A percentile compares a stretch with the other conserved stretches of the same genome.
phyloP scores from a whole-genome alignment of 2,888 invertebrate species.

The Cosmopolites sordidus region DNA sequence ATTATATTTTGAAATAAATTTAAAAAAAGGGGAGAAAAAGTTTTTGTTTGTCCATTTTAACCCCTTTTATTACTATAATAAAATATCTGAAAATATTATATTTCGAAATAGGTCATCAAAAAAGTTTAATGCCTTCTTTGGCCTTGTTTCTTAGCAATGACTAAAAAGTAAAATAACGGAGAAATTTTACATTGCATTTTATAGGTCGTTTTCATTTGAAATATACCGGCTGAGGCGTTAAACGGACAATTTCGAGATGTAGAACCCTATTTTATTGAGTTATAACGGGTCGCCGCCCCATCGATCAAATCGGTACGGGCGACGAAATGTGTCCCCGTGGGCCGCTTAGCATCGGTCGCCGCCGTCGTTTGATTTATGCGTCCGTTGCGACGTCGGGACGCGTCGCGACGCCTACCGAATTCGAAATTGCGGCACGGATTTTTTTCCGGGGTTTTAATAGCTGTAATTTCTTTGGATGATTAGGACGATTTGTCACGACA shows the following conservation, averaged over 20 bases:
- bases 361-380: conserved; percentile 35
- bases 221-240: background rate
- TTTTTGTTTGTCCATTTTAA: too few species aligned
- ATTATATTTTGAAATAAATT: too few species aligned
- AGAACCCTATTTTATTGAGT: conserved; percentile 19
- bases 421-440: conserved; percentile 7
- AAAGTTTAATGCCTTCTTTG: too few species aligned
- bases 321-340: conserved; percentile 39
- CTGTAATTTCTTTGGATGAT: conserved; percentile 22
- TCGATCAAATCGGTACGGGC: conserved; percentile 25
- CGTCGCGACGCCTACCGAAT: conserved; percentile 18
- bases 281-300: conserved; percentile 18
- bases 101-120: too few species aligned
- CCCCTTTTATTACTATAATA: too few species aligned
- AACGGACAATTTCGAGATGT: conserved; percentile 4
- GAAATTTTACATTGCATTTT: too few species aligned
- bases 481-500: conserved; percentile 22
- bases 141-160: too few species aligned
- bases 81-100: too few species aligned
- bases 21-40: too few species aligned
- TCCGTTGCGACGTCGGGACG: conserved; percentile 24
- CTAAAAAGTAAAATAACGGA: too few species aligned
- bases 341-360: conserved; percentile 37
- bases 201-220: too few species aligned
- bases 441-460: conserved; percentile 22